Evolutionary conservation across 2,888 invertebrate genomes (phyloP).

Genomic region (Siphonodentalium dalli): DNA sequence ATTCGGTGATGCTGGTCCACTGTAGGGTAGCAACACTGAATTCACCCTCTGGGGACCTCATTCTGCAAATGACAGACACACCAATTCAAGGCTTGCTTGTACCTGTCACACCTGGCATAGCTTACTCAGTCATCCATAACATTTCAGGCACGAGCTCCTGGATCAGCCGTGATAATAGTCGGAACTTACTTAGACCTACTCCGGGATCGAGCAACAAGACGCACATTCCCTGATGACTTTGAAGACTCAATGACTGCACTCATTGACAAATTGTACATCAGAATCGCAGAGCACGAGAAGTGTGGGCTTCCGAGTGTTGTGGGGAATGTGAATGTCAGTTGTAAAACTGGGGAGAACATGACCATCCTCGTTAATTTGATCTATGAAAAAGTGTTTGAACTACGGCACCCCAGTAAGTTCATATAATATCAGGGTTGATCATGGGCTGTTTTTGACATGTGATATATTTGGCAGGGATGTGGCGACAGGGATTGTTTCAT

Average conservation of each 20-base stretch:
- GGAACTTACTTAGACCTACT: slow-evolving; percentile 90
- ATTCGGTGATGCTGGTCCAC: no score
- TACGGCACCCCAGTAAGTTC: slow-evolving; percentile 80
- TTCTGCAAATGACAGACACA: no score
- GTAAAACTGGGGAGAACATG: slow-evolving; percentile 88
- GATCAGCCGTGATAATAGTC: slow-evolving; percentile 93
- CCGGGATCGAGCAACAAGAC: slow-evolving; percentile 67
- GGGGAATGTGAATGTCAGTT: slow-evolving; percentile 84
- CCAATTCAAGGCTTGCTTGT: no score
- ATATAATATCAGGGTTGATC: no score
- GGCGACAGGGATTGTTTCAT: no score
- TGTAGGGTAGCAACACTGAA: no score
- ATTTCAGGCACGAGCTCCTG: slow-evolving; percentile 85
- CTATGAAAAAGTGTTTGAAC: slow-evolving; percentile 90
- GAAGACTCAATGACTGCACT: slow-evolving; percentile 84
- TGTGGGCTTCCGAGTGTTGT: slow-evolving; percentile 91
- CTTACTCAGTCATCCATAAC: no score
- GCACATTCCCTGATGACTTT: slow-evolving; percentile 75
- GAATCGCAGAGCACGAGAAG: slow-evolving; percentile 94
- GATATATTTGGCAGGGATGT: no score
- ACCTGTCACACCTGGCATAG: no score
- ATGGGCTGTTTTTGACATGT: no score
- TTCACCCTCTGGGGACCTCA: no score
- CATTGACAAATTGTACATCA: slow-evolving; percentile 72
- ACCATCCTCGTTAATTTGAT: slow-evolving; percentile 87